Conservation (phyloP, 2,797 vertebrate species). For the Phyllotis vaccarum region DNA sequence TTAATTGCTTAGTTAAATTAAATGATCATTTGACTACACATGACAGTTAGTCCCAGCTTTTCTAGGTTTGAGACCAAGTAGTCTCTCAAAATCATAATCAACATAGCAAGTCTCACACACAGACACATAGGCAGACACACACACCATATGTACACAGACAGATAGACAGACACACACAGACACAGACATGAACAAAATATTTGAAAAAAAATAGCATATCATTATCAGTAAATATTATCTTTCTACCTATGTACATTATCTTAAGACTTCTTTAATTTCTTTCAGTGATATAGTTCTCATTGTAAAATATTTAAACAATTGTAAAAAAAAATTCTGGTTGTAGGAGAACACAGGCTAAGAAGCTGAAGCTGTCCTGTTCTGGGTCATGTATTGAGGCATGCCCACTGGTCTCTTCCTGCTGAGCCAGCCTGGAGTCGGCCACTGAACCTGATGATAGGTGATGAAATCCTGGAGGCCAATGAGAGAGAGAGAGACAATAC, state of each 20-base stretch:
- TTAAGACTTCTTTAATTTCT: conserved; percentile 23
- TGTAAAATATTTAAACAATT: background rate
- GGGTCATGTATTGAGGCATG: no score
- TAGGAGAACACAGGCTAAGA: no score
- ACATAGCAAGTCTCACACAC: background rate
- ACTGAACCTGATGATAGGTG: no score
- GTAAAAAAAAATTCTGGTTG: no score
- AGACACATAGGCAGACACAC: background rate
- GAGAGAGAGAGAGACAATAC: no score
- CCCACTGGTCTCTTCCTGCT: no score
- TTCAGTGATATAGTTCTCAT: conserved; percentile 23
- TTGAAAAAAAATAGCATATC: background rate
- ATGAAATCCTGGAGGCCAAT: no score
- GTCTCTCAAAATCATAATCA: background rate
- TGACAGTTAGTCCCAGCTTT: background rate
- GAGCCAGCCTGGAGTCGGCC: no score
- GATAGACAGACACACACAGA: background rate
- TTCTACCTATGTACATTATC: background rate
- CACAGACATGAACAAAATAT: background rate
- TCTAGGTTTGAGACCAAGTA: background rate
- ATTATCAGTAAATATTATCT: background rate
- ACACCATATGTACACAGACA: background rate
- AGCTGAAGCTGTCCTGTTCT: no score
- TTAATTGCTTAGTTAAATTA: conserved; percentile 10
- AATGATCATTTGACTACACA: background rate